Evolutionary conservation across 2,113 vertebrate genomes (phyloP), one percentile per base, ranked within the genome.

Genomic region (Menidia beryllina): DNA sequence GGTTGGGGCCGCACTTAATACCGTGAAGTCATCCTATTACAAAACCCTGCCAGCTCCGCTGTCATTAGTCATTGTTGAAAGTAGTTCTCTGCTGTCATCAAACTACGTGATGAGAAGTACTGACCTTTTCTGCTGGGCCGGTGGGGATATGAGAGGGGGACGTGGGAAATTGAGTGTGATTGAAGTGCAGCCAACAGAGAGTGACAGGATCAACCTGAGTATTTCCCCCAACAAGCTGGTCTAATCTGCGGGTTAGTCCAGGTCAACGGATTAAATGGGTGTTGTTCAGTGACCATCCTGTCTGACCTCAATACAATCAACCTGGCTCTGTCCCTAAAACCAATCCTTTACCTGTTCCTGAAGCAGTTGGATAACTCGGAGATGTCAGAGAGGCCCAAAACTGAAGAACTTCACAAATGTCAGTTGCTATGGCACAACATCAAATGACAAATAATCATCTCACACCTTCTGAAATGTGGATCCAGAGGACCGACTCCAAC

Each of bases 201-300:
- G 71, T 5, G 62, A 81, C 79, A 64, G 79, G 69, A 90, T 73
- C 69, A 43, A 83, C 81, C 79, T 55, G 67, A 79, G 79, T 72
- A 77, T 87, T 79, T 75, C 75, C 81, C 68, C 57, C 53, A 79
- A 79, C 68, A 75, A 75, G 52, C 81, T 49, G 62, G 25, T 66
- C 59, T 90, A 88, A 90, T 88, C 86, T 87, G 77, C 63, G 57
- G 75, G 81, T 78, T 82, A 72, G 83, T 72, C 75, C 75, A 69
- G 83, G 80, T 85, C 87, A 70, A 69, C 55, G 80, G 87, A 90
- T 91, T 89, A 86, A 82, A 83, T 0, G 50, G 65, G 55, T 60
- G 72, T 30, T 75, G 43, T 79, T 79, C 57, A 34, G 73, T 34
- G 24, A 62, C 58, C 63, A 68, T 82, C 79, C 86, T 75, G 83